Conservation (phyloP, 1,140 invertebrate species). For the Ptiloglossa arizonensis region DNA sequence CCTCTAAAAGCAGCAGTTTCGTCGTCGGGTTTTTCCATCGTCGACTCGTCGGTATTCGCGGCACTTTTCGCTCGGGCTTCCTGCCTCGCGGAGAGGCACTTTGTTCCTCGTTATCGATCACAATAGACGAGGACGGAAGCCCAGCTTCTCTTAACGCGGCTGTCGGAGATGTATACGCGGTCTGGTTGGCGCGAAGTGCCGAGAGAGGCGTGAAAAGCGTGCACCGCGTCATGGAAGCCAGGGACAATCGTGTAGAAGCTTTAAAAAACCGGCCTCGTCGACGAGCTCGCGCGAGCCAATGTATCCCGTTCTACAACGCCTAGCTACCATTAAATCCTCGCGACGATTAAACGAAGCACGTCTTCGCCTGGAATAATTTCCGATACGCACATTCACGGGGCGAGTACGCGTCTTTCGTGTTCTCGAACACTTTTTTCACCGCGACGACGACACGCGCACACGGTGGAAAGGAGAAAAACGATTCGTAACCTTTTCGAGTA, state of each 20-base stretch:
- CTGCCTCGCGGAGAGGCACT: slow-evolving; percentile 38
- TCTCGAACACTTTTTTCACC: no score
- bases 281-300: background rate
- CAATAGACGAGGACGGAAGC: slow-evolving; percentile 6
- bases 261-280: slow-evolving; percentile 31
- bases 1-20: slow-evolving; percentile 31
- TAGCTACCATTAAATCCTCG: no score
- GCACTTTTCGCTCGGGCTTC: slow-evolving; percentile 31
- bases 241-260: slow-evolving; percentile 17
- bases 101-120: slow-evolving; percentile 56
- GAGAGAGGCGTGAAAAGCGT: background rate
- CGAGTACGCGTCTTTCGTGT: no score
- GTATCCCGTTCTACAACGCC: background rate
- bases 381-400: no score
- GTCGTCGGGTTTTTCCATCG: slow-evolving; percentile 17
- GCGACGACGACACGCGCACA: no score
- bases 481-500: no score
- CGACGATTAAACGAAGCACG: no score
- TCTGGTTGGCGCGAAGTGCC: background rate
- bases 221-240: slow-evolving; percentile 1
- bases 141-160: slow-evolving; percentile 11
- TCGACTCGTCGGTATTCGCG: slow-evolving; percentile 17
- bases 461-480: no score
- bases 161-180: slow-evolving; percentile 11
- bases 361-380: no score